Percentiles rank a stretch among this genome's conserved stretches.
Conservation (phyloP, 1,140 invertebrate species). For the Camponotus vicinus region DNA sequence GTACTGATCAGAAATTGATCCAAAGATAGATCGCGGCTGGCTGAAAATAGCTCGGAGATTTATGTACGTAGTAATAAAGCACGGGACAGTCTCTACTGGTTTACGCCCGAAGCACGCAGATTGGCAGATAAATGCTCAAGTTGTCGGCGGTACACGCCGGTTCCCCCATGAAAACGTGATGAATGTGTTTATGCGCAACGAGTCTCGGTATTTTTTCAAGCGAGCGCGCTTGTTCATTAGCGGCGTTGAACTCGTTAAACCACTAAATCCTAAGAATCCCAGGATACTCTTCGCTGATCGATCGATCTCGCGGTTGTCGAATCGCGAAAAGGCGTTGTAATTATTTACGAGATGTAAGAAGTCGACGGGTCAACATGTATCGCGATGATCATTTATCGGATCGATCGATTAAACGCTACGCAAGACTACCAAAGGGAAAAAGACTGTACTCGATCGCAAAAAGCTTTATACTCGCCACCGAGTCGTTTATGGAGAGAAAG, state of each 20-base stretch:
- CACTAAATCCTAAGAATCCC: constrained; percentile 12
- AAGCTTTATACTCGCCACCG: neutral
- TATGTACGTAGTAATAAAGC: constrained; percentile 48
- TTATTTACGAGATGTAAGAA: neutral
- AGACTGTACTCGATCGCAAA: neutral
- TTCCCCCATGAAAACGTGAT: constrained; percentile 37
- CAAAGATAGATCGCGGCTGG: constrained; percentile 43
- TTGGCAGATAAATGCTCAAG: constrained; percentile 35
- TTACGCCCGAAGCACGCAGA: constrained; percentile 32
- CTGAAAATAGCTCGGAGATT: constrained; percentile 58
- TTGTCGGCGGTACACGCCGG: constrained; percentile 31
- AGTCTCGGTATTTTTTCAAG: neutral
- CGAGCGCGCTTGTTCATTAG: constrained; percentile 11
- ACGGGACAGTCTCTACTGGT: constrained; percentile 43
- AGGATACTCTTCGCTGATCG: neutral
- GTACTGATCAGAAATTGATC: constrained; percentile 49
- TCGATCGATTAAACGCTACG: constrained; percentile 17
- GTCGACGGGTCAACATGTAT: neutral
- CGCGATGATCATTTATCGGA: constrained; percentile 18
- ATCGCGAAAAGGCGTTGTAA: neutral
- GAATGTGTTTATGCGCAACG: constrained; percentile 53
- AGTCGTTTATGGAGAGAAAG: constrained; percentile 51
- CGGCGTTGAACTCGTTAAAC: constrained; percentile 21
- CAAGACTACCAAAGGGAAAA: neutral
- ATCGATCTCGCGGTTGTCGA: constrained; percentile 1